These are phyloP conservation scores for Nephotettix cincticeps DNA, from an alignment of 1,140 invertebrate genomes.

Conservation along the genomic window DNA sequence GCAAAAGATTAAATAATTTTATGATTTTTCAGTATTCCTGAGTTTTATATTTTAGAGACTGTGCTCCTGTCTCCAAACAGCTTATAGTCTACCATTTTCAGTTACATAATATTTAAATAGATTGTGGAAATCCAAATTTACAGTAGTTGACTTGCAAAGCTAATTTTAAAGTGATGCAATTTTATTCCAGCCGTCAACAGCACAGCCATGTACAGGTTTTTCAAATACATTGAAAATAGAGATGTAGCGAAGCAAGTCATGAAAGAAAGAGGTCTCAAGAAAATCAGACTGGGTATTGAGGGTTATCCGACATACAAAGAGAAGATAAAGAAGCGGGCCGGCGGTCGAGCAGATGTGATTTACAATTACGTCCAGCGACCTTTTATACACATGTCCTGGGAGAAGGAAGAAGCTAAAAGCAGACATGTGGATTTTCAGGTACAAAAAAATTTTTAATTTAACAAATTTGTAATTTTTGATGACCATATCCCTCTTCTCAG, in stretches of 20 bases:
- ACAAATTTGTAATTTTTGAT: too few relatives aligned
- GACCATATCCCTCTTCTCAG: too few relatives aligned
- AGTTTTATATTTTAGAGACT: too few relatives aligned
- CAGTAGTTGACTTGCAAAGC: too few relatives aligned
- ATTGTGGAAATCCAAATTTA: too few relatives aligned
- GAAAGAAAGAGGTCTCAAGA: conserved; percentile 97
- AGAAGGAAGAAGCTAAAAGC: conserved; percentile 98
- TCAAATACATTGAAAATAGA: conserved; percentile 99
- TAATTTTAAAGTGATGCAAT: neutral
- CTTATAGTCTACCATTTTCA: too few relatives aligned
- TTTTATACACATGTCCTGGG: conserved; percentile 99
- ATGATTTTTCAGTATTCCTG: too few relatives aligned
- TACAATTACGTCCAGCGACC: conserved; percentile 99
- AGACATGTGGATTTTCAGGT: conserved; percentile 95
- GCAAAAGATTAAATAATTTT: too few relatives aligned
- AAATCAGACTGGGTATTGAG: conserved; percentile 98
- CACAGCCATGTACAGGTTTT: conserved; percentile 94
- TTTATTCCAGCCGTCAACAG: conserved; percentile 72
- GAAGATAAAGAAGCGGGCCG: conserved; percentile 88
- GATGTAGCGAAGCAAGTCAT: conserved; percentile 99
- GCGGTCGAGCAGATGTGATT: conserved; percentile 88
- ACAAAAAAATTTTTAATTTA: conserved; percentile 12
- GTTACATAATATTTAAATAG: too few relatives aligned
- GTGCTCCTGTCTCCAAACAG: too few relatives aligned
- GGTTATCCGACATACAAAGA: conserved; percentile 99